Evolutionary conservation across 2,113 vertebrate genomes (phyloP).

Genomic region (Peromyscus californicus): DNA sequence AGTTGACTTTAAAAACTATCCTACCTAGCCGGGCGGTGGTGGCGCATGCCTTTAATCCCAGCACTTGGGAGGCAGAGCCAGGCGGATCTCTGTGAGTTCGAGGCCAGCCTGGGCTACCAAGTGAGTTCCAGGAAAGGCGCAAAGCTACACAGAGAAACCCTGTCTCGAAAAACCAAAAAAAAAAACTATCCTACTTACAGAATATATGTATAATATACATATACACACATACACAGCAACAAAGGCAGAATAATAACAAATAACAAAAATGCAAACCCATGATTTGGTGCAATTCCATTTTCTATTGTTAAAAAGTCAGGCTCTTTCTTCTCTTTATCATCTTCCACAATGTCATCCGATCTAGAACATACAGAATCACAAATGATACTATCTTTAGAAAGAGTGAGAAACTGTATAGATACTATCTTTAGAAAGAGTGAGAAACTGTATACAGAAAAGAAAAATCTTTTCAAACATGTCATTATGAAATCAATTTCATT

Average conservation of each 20-base stretch:
- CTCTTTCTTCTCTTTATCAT: conserved; percentile 88
- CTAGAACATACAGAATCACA: conserved; percentile 82
- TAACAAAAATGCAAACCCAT: conserved; percentile 90
- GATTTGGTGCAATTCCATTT: conserved; percentile 91
- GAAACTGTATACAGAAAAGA: background rate
- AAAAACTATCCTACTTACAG: conserved; percentile 19
- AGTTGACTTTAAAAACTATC: background rate
- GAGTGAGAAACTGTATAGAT: background rate
- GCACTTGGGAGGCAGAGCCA: too few species aligned
- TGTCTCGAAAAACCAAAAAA: too few species aligned
- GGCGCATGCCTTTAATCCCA: too few species aligned
- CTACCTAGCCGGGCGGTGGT: too few species aligned
- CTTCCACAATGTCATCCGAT: conserved; percentile 84
- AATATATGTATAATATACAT: background rate
- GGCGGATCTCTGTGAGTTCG: too few species aligned
- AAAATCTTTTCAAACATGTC: conserved; percentile 17
- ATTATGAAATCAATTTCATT: background rate
- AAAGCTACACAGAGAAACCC: too few species aligned
- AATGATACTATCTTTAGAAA: conserved; percentile 27
- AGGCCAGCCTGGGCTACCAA: too few species aligned
- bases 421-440: conserved; percentile 46
- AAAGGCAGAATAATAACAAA: conserved; percentile 50
- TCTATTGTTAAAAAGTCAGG: conserved; percentile 91
- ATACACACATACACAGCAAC: background rate
- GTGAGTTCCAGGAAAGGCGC: too few species aligned